Evolutionary conservation across 2,888 invertebrate genomes (phyloP), one percentile per base, ranked within the genome.

Genomic region (Drosophila macrospina): DNA sequence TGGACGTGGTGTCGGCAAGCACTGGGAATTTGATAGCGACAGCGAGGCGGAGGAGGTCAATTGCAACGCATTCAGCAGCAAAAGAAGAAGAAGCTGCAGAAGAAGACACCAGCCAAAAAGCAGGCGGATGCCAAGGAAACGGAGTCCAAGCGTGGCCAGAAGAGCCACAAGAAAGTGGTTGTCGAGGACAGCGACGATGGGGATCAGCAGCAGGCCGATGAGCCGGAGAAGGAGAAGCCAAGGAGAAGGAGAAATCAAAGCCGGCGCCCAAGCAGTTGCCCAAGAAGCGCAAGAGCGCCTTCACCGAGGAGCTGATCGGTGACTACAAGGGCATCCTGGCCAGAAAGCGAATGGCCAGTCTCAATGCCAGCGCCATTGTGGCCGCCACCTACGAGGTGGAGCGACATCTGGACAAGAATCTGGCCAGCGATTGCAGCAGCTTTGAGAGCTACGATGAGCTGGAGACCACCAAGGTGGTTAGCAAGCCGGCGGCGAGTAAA

Each of bases 321-420:
- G 97, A 97, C 87, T 93, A 97, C 48, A 96, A 96, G 86, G 97
- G 97, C 80, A 96, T 97, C 95, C 95, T 97, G 5, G 97, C 97
- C 13, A 94, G 96, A 79, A 98, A 97, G 90, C 94, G 98, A 30
- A 97, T 98, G 97, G 98, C 98, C 16, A 97, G 97, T 90, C 93
- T 98, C 30, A 98, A 98, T 91, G 98, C 98, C 11, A 96, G 96
- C 34, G 98, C 98, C 16, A 97, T 98, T 86, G 93, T 98, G 75
- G 97, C 97, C 0, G 97, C 97, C 16, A 97, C 97, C 75, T 97
- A 97, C 87, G 97, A 97, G 91, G 96, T 92, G 63, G 92, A 92
- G 59, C 87, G 92, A 0, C 92, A 92, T 73, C 67, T 92, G 52
- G 92, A 92, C 73, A 90, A 91, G 65, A 91, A 92, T 73, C 64